These are phyloP conservation scores for Syritta pipiens DNA, from an alignment of 2,888 invertebrate genomes.

Conservation along the genomic window DNA sequence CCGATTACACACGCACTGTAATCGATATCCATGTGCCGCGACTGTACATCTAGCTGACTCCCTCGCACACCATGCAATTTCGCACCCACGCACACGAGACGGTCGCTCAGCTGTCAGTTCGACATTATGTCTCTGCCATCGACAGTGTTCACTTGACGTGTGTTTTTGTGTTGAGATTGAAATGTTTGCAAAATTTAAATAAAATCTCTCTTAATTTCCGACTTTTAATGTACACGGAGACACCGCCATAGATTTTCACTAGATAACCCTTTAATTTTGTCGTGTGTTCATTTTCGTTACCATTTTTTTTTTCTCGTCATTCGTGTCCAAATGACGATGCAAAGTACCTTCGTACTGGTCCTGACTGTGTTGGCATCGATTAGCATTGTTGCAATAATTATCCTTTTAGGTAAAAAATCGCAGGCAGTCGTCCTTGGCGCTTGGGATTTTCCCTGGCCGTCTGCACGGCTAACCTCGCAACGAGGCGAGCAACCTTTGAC, in stretches of 20 bases:
- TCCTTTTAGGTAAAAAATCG: constrained; percentile 81
- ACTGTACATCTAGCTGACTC: constrained; percentile 13
- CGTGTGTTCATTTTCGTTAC: constrained; percentile 7
- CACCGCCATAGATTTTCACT: constrained; percentile 2
- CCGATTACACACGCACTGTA: constrained; percentile 29
- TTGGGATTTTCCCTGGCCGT: too few relatives aligned
- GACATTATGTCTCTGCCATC: constrained; percentile 26
- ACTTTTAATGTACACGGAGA: constrained; percentile 17
- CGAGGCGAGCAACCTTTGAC: constrained; percentile 42
- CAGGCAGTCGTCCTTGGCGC: too few relatives aligned
- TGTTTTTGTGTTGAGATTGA: constrained; percentile 36
- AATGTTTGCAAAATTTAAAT: constrained; percentile 41
- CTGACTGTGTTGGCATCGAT: constrained; percentile 82
- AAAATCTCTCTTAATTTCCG: constrained; percentile 4
- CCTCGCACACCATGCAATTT: too few relatives aligned
- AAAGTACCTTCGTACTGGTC: constrained; percentile 74
- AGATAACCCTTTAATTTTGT: neutral
- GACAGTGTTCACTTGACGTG: constrained; percentile 47
- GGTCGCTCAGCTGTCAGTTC: constrained; percentile 24
- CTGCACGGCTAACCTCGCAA: too few relatives aligned
- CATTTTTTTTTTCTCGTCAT: too few relatives aligned
- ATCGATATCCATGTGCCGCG: constrained; percentile 38
- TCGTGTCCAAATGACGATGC: constrained; percentile 73
- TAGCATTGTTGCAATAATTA: constrained; percentile 81
- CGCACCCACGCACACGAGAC: constrained; percentile 19